Evolutionary conservation across 2,888 invertebrate genomes (phyloP).

Genomic region (Drosophila helvetica): DNA sequence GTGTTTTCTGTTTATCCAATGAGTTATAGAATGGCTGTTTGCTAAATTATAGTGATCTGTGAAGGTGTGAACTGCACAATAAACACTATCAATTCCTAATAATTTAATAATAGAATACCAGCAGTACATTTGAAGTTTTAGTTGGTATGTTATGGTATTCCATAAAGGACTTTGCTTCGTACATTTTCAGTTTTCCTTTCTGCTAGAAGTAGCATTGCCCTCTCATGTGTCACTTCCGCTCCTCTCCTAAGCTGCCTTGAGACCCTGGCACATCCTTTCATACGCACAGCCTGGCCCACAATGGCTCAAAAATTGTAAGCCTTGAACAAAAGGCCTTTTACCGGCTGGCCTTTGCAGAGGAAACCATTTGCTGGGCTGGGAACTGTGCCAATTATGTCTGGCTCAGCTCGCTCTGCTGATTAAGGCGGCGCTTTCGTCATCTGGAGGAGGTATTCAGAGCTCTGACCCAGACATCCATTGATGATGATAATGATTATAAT

Average conservation of each 20-base stretch:
- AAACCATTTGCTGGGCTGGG: slow-evolving; percentile 27
- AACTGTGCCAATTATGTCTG: slow-evolving; percentile 39
- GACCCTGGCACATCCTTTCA: neutral
- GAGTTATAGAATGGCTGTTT: slow-evolving; percentile 9
- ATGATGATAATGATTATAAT: slow-evolving; percentile 32
- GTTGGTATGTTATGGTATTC: too few species aligned
- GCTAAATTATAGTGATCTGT: neutral
- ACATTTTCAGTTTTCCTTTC: too few species aligned
- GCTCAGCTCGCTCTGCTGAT: slow-evolving; percentile 13
- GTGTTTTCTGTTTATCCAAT: slow-evolving; percentile 27
- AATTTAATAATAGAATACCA: too few species aligned
- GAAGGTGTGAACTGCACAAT: too few species aligned
- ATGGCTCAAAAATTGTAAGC: neutral
- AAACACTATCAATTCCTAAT: too few species aligned
- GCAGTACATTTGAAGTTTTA: too few species aligned
- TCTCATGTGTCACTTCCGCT: too few species aligned
- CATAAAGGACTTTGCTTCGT: too few species aligned
- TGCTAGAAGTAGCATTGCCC: too few species aligned
- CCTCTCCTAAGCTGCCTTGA: too few species aligned
- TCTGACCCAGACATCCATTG: slow-evolving; percentile 35
- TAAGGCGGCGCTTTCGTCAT: slow-evolving; percentile 62
- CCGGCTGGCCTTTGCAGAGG: slow-evolving; percentile 15
- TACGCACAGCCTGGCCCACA: slow-evolving; percentile 18
- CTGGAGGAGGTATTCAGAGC: slow-evolving; percentile 25
- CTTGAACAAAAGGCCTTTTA: slow-evolving; percentile 6